Evolutionary conservation across 64 coral and sea anemone genomes (phyloP), one percentile per base, ranked within the genome.

Genomic region (Astreopora myriophthalma): DNA sequence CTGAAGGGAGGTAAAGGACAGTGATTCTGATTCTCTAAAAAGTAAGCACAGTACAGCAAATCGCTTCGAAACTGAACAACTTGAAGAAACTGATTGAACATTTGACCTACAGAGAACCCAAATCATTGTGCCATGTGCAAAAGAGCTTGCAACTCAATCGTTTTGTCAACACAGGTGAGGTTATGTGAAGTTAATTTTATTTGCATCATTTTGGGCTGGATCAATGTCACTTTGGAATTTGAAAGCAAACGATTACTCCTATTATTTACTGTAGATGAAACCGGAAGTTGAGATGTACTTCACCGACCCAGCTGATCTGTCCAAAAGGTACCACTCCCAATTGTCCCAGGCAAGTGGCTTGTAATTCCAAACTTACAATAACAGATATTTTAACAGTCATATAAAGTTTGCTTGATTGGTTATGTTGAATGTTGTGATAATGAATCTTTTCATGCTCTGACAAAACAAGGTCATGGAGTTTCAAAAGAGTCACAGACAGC

Each of bases 231-330:
- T 38, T 68, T 8, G 20, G 32, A 12, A 30, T 68, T 3, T 67
- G 5, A 34, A 66, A n/a, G n/a, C n/a, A n/a, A 40, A 25, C 20
- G 33, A 87, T 17, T 33, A 14, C 22, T 82, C 8, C 25, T 82
- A n/a, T 48, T 42, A 33, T 62, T 30, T 14, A 8, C 36, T 24
- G 29, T 27, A 98, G 96, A 92, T 98, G 86, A 98, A 98, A 89
- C 96, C 93, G 31, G 96, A 98, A 52, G 96, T 98, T 51, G 94
- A 99, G 87, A 88, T 95, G 87, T 95, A 90, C 62, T 99, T 99
- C 57, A 93, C 78, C 19, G 91, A 99, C 69, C 87, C 93, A 69
- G 90, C 58, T 32, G 86, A 92, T 46, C 86, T 99, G 19, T 79
- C 92, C 34, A 93, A 89, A 44, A 95, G 92, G 70, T 88, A 99